These are phyloP conservation scores for Vanacampus margaritifer DNA, from an alignment of 2,113 vertebrate species.

Conservation along the genomic window DNA sequence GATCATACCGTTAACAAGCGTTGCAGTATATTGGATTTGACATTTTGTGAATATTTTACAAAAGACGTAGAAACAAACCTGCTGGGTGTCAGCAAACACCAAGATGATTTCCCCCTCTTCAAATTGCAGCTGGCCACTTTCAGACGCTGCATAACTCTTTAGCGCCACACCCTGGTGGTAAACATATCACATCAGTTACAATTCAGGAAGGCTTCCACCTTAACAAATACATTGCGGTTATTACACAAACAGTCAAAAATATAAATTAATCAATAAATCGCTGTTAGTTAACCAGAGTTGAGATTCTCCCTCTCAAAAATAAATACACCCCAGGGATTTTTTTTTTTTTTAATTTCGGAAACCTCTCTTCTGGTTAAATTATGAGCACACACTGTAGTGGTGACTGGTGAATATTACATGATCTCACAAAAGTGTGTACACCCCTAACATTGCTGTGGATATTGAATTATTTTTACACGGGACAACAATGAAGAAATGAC, in stretches of 20 bases:
- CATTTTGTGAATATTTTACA: background rate
- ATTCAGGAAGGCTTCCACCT: background rate
- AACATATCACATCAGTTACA: constrained; percentile 3
- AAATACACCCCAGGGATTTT: no score
- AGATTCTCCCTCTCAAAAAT: no score
- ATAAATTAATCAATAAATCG: no score
- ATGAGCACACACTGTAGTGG: background rate
- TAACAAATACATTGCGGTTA: no score
- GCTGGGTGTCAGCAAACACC: constrained; percentile 45
- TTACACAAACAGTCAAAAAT: no score
- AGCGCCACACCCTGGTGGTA: constrained; percentile 62
- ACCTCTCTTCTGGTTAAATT: background rate
- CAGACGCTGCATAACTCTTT: constrained; percentile 52
- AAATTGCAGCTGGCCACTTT: constrained; percentile 62
- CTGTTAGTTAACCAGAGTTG: no score
- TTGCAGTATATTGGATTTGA: background rate
- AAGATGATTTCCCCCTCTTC: constrained; percentile 69
- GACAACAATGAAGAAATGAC: no score
- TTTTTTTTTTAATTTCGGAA: no score
- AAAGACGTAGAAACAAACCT: constrained; percentile 46
- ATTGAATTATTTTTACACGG: no score
- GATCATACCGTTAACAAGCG: background rate
- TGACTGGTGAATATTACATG: background rate
- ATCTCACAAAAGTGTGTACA: no score
- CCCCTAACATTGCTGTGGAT: no score